Evolutionary conservation across 2,797 vertebrate genomes (phyloP).

Genomic region (Xenops minutus): DNA sequence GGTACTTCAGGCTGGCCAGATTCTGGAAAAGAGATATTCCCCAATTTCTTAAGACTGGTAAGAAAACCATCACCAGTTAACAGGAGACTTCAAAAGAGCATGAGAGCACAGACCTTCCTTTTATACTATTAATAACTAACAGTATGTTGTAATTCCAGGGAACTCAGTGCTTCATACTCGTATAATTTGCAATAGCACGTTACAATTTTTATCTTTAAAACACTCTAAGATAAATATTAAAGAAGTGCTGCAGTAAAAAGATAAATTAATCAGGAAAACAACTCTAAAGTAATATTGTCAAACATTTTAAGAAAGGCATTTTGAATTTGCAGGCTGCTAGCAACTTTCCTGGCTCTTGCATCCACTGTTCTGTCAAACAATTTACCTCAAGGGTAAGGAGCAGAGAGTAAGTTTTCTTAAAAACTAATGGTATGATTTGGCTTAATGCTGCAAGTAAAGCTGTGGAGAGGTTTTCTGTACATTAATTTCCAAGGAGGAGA

Average conservation of each 20-base stretch:
- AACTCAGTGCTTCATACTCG: not conserved
- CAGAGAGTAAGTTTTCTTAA: not conserved
- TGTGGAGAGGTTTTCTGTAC: not conserved
- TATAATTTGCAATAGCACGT: not conserved
- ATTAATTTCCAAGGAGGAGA: not conserved
- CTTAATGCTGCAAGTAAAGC: not conserved
- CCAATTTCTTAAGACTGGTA: not conserved
- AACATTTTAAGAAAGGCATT: not conserved
- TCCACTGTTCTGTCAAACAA: not conserved
- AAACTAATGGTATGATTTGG: not conserved
- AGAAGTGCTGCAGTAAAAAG: not conserved
- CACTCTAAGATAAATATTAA: not conserved
- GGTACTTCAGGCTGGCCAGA: conserved; percentile 89
- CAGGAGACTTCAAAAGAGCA: not conserved
- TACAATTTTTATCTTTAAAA: not conserved
- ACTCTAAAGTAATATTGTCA: not conserved
- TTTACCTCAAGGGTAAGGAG: not conserved
- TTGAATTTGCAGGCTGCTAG: not conserved
- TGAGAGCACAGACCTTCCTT: not conserved
- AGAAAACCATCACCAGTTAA: not conserved
- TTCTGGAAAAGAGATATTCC: conserved; percentile 76
- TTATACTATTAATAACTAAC: not conserved
- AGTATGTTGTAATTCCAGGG: not conserved
- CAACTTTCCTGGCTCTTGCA: not conserved
- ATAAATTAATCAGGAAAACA: not conserved